These are phyloP conservation scores for Endotricha flammealis DNA, from an alignment of 2,888 invertebrate genomes.

Conservation along the genomic window DNA sequence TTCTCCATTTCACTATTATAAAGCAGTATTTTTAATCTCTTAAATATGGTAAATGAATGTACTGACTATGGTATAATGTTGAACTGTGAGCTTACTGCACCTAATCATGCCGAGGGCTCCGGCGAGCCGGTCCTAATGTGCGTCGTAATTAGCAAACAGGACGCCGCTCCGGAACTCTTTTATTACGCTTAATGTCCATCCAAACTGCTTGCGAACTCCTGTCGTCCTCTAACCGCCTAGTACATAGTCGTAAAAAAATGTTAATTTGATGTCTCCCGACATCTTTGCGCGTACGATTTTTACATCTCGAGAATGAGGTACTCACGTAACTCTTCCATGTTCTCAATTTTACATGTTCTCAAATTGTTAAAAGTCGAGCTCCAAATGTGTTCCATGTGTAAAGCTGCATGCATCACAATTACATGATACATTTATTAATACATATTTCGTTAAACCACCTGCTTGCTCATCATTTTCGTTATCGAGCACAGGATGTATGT, in stretches of 20 bases:
- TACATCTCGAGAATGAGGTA: slow-evolving; percentile 24
- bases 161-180: slow-evolving; percentile 50
- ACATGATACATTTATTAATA: too few species aligned
- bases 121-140: slow-evolving; percentile 41
- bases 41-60: too few species aligned
- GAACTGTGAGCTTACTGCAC: slow-evolving; percentile 39
- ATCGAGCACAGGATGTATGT: too few species aligned
- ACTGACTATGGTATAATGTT: too few species aligned
- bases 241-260: slow-evolving; percentile 37
- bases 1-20: too few species aligned
- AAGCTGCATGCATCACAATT: too few species aligned
- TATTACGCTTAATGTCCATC: slow-evolving; percentile 48
- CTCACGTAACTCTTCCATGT: slow-evolving; percentile 11
- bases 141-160: slow-evolving; percentile 53
- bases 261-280: slow-evolving; percentile 31
- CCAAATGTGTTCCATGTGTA: too few species aligned
- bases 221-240: slow-evolving; percentile 20
- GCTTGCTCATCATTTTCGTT: too few species aligned
- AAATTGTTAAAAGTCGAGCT: neutral
- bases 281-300: slow-evolving; percentile 27
- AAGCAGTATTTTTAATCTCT: too few species aligned
- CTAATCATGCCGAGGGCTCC: slow-evolving; percentile 42
- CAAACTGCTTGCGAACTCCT: slow-evolving; percentile 24
- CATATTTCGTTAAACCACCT: too few species aligned
- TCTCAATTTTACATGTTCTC: slow-evolving; percentile 3